Percentiles rank a stretch among this genome's conserved stretches.
These are phyloP conservation scores for Aspidiotus destructor DNA, from an alignment of 2,888 invertebrate species.

Conservation along the genomic window DNA sequence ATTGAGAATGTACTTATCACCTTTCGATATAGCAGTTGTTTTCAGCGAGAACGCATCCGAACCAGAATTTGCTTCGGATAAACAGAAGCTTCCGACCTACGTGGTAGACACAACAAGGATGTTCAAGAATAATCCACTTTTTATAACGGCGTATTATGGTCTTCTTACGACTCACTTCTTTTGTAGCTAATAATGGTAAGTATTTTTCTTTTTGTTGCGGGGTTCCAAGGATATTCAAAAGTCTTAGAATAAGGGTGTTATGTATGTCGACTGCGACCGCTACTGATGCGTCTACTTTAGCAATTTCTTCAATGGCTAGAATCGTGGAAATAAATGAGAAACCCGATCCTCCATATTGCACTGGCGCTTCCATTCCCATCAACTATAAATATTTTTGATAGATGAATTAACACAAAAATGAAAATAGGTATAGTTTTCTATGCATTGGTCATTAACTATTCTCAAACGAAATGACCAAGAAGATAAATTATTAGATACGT, in stretches of 20 bases:
- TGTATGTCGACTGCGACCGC: conserved; percentile 89
- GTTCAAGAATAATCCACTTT: no score
- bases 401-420: no score
- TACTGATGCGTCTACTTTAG: conserved; percentile 84
- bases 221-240: conserved; percentile 72
- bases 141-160: not conserved
- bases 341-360: conserved; percentile 80
- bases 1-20: conserved; percentile 77
- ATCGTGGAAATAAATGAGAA: conserved; percentile 83
- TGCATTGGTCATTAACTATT: no score
- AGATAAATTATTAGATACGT: no score
- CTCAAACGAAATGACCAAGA: no score
- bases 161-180: conserved; percentile 58
- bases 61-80: conserved; percentile 83
- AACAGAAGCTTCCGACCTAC: conserved; percentile 77
- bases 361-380: conserved; percentile 83
- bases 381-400: conserved; percentile 46
- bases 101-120: conserved; percentile 1
- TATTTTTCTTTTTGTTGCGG: conserved; percentile 85
- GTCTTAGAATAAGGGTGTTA: conserved; percentile 82
- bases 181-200: conserved; percentile 69
- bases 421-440: no score
- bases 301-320: conserved; percentile 82
- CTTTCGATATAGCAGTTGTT: conserved; percentile 83
- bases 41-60: conserved; percentile 94